Conservation (phyloP, 2,113 vertebrate genomes). For the Alexandromys fortis region DNA sequence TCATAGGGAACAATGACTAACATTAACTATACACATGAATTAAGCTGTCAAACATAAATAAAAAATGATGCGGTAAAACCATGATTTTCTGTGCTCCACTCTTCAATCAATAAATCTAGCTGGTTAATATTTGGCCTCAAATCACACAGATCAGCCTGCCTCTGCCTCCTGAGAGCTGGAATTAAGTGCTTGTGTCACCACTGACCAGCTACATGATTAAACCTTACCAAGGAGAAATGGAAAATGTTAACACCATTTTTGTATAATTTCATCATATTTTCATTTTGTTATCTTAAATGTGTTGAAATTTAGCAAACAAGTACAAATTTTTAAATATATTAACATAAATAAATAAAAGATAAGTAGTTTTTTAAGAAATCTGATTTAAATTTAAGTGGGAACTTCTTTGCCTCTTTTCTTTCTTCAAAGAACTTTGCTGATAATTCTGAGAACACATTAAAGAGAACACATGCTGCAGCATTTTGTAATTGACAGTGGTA, state of each 20-base stretch:
- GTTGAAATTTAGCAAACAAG: background rate
- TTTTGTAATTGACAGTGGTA: conserved; percentile 60
- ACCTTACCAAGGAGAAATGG: background rate
- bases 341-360: conserved; percentile 53
- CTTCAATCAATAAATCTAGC: background rate
- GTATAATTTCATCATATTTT: background rate
- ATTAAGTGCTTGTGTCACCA: too few species aligned
- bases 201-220: background rate
- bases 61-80: too few species aligned
- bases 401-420: background rate
- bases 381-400: conserved; percentile 59
- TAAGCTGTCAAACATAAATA: background rate
- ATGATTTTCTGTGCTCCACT: background rate
- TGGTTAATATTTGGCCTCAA: background rate
- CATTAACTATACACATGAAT: background rate
- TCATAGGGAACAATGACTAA: background rate
- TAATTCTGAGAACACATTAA: conserved; percentile 60
- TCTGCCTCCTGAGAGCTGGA: too few species aligned
- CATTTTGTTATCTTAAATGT: conserved; percentile 24
- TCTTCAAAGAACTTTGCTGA: background rate
- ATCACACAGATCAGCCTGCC: too few species aligned
- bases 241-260: background rate
- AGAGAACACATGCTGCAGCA: background rate
- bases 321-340: background rate
- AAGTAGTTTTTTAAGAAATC: conserved; percentile 56